These are phyloP conservation scores for Dryobota labecula DNA, from an alignment of 2,888 invertebrate species.

Conservation along the genomic window DNA sequence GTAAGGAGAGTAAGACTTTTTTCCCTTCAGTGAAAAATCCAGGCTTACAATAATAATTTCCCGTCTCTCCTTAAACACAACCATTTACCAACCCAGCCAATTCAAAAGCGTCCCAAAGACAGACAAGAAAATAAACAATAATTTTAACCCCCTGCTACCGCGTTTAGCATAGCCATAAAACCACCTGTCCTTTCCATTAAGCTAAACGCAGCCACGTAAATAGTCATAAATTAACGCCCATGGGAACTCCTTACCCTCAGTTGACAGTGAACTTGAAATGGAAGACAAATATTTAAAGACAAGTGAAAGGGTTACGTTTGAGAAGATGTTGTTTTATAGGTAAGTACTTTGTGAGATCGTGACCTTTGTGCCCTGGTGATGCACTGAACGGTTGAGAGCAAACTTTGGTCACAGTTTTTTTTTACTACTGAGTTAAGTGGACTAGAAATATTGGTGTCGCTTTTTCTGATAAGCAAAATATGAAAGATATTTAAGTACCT, in stretches of 20 bases:
- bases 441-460: neutral
- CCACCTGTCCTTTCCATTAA: constrained; percentile 50
- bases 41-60: too few relatives aligned
- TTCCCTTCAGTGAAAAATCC: too few relatives aligned
- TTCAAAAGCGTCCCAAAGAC: constrained; percentile 17
- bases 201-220: constrained; percentile 45
- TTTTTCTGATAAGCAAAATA: neutral
- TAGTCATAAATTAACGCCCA: constrained; percentile 58
- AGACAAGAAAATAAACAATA: constrained; percentile 23
- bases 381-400: constrained; percentile 10
- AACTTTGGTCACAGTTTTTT: constrained; percentile 2
- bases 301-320: constrained; percentile 54
- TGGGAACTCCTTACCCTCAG: constrained; percentile 44
- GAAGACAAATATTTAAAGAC: constrained; percentile 61
- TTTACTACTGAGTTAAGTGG: neutral
- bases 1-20: too few relatives aligned
- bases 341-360: constrained; percentile 30
- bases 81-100: neutral
- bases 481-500: too few relatives aligned
- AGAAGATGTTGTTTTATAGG: constrained; percentile 31
- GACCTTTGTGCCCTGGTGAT: constrained; percentile 30
- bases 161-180: constrained; percentile 46
- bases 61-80: neutral
- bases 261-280: constrained; percentile 67
- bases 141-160: neutral